phyloP scores from a whole-genome alignment of 2,113 vertebrate genomes.

The Erpornis zantholeuca region DNA sequence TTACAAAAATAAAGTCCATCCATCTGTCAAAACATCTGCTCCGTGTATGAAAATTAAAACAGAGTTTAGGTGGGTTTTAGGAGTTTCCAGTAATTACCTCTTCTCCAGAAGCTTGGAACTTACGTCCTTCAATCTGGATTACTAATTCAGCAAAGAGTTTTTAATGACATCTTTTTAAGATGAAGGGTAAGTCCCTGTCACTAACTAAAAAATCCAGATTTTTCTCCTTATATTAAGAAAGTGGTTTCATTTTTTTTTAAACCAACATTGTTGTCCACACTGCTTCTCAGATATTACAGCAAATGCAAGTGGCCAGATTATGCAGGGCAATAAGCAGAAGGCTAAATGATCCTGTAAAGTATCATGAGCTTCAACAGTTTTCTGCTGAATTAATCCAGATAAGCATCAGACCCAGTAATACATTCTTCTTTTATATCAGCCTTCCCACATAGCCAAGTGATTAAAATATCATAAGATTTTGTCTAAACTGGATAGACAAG shows the following conservation, averaged over 20 bases:
- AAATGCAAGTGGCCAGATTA: constrained; percentile 7
- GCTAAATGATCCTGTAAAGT: background rate
- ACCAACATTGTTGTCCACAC: background rate
- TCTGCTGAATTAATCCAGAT: constrained; percentile 34
- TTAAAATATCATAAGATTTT: constrained; percentile 35
- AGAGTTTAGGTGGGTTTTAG: constrained; percentile 70
- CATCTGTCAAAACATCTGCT: constrained; percentile 86
- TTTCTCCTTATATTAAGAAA: background rate
- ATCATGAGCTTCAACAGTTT: constrained; percentile 53
- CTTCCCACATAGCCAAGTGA: constrained; percentile 24
- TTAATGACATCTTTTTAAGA: constrained; percentile 23
- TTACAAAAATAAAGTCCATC: constrained; percentile 83
- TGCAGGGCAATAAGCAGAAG: background rate
- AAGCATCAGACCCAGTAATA: constrained; percentile 38
- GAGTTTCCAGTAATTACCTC: constrained; percentile 70
- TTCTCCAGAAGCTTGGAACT: constrained; percentile 59
- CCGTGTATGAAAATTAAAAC: constrained; percentile 70
- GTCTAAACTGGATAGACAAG: constrained; percentile 45
- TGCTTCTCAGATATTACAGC: background rate
- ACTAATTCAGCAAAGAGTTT: constrained; percentile 22
- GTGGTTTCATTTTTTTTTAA: background rate
- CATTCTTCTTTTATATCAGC: constrained; percentile 8
- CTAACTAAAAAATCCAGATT: background rate
- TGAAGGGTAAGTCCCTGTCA: constrained; percentile 11
- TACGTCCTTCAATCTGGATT: constrained; percentile 39